A percentile compares a stretch with the other conserved stretches of the same genome.
phyloP scores from a whole-genome alignment of 2,113 vertebrate genomes.

The Abramis brama region DNA sequence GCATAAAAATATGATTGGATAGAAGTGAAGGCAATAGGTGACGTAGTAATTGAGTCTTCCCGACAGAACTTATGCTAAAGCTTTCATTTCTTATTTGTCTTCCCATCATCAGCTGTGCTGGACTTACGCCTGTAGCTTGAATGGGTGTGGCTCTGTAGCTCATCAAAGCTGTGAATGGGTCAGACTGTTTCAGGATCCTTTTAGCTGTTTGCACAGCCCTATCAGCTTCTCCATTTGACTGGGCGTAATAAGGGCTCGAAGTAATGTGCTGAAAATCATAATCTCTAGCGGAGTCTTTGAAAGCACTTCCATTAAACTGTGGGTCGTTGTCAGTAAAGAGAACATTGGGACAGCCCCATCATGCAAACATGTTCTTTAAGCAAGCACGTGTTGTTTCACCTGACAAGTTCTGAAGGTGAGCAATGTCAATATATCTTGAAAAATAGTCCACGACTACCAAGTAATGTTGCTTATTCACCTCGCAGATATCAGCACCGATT shows the following conservation, averaged over 20 bases:
- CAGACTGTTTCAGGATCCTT: no score
- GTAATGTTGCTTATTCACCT: slow-evolving; percentile 19
- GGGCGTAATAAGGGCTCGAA: not conserved
- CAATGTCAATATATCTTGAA: slow-evolving; percentile 34
- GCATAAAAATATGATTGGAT: no score
- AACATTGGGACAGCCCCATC: slow-evolving; percentile 30
- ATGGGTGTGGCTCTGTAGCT: no score
- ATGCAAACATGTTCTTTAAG: slow-evolving; percentile 40
- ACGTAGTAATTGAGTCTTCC: no score
- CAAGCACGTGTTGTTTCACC: not conserved
- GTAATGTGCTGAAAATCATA: slow-evolving; percentile 8
- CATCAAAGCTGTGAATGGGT: no score
- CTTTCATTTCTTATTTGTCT: no score
- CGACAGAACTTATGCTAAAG: no score
- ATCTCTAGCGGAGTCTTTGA: not conserved
- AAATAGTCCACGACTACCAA: slow-evolving; percentile 38
- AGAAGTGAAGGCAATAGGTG: no score
- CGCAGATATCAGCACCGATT: slow-evolving; percentile 38
- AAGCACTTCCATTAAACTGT: slow-evolving; percentile 26
- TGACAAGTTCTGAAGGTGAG: slow-evolving; percentile 20
- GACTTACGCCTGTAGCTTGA: no score
- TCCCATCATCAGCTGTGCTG: no score
- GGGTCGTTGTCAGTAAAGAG: slow-evolving; percentile 33
- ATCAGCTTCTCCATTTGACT: not conserved
- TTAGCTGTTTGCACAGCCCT: not conserved